Percentiles rank a stretch among this genome's conserved stretches.
Evolutionary conservation across 2,888 invertebrate species (phyloP).

Genomic region (Lamellibrachia columna): DNA sequence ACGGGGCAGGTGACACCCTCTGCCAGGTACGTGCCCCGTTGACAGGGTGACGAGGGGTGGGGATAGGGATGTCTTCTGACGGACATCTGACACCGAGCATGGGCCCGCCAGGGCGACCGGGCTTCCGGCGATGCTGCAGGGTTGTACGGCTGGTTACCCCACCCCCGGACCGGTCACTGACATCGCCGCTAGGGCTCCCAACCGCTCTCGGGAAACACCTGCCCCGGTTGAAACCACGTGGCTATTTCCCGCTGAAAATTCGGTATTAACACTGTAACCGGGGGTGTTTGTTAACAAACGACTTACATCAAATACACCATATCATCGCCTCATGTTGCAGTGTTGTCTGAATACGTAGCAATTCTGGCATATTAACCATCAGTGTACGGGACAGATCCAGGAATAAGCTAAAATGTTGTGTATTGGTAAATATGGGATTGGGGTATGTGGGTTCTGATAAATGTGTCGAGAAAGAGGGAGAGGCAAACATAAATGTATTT

Average conservation of each 20-base stretch:
- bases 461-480: too few species aligned
- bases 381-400: too few species aligned
- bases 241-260: not conserved
- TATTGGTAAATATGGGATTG: too few species aligned
- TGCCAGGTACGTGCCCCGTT: not conserved
- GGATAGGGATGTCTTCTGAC: not conserved
- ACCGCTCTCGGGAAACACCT: not conserved
- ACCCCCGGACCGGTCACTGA: not conserved
- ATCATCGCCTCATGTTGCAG: too few species aligned
- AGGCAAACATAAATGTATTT: too few species aligned
- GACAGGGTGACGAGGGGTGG: not conserved
- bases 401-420: too few species aligned
- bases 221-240: not conserved
- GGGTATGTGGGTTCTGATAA: too few species aligned
- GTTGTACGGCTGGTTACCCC: conserved; percentile 6
- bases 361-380: too few species aligned
- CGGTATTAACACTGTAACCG: not conserved
- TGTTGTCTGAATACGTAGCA: too few species aligned
- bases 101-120: not conserved
- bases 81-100: not conserved
- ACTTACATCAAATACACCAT: too few species aligned
- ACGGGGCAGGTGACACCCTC: not conserved
- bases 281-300: not conserved
- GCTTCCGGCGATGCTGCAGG: not conserved
- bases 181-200: not conserved